Percentiles rank a stretch among this genome's conserved stretches.
phyloP scores from a whole-genome alignment of 1,140 invertebrate species.

The Bathynomus jamesi region DNA sequence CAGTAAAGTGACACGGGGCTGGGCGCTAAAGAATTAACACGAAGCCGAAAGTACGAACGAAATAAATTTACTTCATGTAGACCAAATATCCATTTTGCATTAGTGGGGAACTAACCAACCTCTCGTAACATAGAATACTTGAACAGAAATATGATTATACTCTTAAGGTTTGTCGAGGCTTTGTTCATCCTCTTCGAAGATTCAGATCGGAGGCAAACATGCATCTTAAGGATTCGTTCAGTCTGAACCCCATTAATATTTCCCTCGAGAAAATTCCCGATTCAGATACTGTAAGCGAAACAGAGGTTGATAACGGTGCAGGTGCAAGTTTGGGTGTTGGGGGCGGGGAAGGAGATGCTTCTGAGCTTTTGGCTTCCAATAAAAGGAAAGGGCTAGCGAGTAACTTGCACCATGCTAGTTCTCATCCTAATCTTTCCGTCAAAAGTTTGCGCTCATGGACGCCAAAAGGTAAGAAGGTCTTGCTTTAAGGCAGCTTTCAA shows the following conservation, averaged over 20 bases:
- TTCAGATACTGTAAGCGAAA: constrained; percentile 32
- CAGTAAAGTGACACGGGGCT: too few relatives aligned
- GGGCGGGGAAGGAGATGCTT: constrained; percentile 44
- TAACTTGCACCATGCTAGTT: constrained; percentile 44
- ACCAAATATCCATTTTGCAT: too few relatives aligned
- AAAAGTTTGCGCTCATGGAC: background rate
- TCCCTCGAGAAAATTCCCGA: background rate
- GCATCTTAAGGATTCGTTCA: constrained; percentile 37
- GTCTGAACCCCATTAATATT: background rate
- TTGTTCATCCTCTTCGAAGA: constrained; percentile 42
- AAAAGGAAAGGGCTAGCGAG: constrained; percentile 6
- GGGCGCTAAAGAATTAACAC: too few relatives aligned
- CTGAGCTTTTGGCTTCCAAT: constrained; percentile 42
- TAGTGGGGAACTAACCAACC: too few relatives aligned
- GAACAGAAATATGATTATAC: background rate
- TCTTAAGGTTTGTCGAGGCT: constrained; percentile 44
- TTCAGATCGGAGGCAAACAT: constrained; percentile 48
- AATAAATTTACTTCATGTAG: too few relatives aligned
- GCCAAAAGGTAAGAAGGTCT: background rate
- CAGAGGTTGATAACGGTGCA: constrained; percentile 16
- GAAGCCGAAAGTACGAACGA: too few relatives aligned
- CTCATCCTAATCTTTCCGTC: constrained; percentile 41
- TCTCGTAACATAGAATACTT: too few relatives aligned
- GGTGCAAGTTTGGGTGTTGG: constrained; percentile 42
- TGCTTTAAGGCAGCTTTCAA: too few relatives aligned